Conservation (phyloP, 2,113 vertebrate species). For the Oryzias celebensis region DNA sequence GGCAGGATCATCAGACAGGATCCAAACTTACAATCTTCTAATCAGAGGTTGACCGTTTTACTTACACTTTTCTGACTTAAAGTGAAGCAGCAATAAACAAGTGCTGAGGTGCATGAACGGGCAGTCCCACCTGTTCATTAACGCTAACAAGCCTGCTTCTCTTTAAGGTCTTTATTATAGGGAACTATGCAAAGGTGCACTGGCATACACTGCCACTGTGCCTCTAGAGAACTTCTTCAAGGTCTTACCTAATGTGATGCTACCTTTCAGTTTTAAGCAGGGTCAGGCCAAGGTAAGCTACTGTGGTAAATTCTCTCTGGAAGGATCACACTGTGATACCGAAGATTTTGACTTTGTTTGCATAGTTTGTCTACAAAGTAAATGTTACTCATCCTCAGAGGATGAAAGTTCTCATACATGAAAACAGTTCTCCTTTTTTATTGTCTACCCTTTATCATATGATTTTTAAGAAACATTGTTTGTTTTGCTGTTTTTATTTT, state of each 20-base stretch:
- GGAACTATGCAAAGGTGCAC: slow-evolving; percentile 51
- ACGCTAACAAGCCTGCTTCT: slow-evolving; percentile 59
- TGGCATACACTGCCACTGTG: slow-evolving; percentile 36
- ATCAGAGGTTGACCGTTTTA: no score
- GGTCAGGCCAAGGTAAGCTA: slow-evolving; percentile 18
- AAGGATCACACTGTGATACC: slow-evolving; percentile 8
- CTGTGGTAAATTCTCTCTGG: slow-evolving; percentile 21
- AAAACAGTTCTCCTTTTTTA: not conserved
- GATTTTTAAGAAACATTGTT: not conserved
- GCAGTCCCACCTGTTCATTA: slow-evolving; percentile 57
- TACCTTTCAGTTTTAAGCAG: slow-evolving; percentile 46
- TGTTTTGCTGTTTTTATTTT: slow-evolving; percentile 32
- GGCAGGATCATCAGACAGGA: no score
- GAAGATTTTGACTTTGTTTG: no score
- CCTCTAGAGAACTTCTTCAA: slow-evolving; percentile 54
- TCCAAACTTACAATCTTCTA: no score
- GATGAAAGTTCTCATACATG: not conserved
- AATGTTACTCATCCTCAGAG: not conserved
- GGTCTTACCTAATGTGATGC: slow-evolving; percentile 51
- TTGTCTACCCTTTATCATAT: not conserved
- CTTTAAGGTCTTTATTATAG: slow-evolving; percentile 51
- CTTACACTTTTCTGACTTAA: slow-evolving; percentile 32
- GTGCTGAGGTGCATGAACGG: slow-evolving; percentile 39
- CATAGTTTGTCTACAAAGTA: not conserved
- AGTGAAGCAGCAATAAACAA: slow-evolving; percentile 51